Conservation (phyloP, 2,797 vertebrate genomes). For the Peromyscus nudipes region DNA sequence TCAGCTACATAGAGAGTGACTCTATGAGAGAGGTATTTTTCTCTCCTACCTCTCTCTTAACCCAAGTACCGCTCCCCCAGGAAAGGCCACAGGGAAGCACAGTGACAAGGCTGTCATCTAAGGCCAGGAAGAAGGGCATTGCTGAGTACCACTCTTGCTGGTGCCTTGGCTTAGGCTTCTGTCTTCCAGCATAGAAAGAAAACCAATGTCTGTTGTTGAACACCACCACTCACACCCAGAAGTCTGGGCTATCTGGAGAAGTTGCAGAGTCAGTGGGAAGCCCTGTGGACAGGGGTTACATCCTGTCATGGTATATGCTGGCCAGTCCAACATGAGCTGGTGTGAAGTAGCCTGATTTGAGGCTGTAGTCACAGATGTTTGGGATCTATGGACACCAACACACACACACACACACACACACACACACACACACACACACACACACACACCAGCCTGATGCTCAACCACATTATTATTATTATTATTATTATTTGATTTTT, state of each 20-base stretch:
- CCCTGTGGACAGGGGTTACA: not conserved
- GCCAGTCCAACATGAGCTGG: not conserved
- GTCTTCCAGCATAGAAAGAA: not conserved
- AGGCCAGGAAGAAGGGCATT: not conserved
- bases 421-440: not conserved
- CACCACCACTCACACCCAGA: fast-evolving
- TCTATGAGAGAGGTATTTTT: not conserved
- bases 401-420: not conserved
- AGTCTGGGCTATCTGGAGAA: not conserved
- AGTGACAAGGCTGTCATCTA: not conserved
- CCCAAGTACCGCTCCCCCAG: not conserved
- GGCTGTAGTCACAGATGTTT: not conserved
- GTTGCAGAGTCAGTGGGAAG: not conserved
- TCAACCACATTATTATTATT: too few relatives aligned
- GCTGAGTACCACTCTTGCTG: fast-evolving
- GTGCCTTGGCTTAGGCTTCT: not conserved
- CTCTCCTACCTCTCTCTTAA: not conserved
- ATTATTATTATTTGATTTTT: too few relatives aligned
- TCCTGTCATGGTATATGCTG: not conserved
- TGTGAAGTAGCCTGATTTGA: not conserved
- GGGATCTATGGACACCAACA: not conserved
- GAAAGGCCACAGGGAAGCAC: not conserved
- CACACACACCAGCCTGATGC: not conserved
- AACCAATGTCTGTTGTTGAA: not conserved
- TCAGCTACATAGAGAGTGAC: not conserved